Base-by-base conservation (phyloP, 1,140 invertebrate genomes). In the Drosophila gunungcola region DNA sequence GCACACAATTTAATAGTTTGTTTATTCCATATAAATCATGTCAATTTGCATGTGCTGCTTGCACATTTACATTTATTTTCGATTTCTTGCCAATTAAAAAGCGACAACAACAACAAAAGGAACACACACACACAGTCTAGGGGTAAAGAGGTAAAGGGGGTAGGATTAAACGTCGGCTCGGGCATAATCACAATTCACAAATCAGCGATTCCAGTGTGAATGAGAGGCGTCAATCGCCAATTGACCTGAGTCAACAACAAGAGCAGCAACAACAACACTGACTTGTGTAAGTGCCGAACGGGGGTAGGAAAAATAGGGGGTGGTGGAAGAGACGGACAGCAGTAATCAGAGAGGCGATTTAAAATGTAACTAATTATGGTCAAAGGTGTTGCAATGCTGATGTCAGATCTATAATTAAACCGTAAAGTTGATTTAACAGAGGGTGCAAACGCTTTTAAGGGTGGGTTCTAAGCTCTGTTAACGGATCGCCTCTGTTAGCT, bases 21-120 rank as follows among this genome's bases (percentile, higher is more conserved):
- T 52, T 43, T 62, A 69, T 77, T 77, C 74, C 65, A 78, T 77
- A 78, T 78, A 78, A 70, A 77, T 77, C 74, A 70, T 70, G 74
- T 77, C 73, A 57, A 79, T 77, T 78, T 77, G 51, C 74, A 77
- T 69, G 73, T 69, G 51, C 67, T 68, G 48, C 32, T 10, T 69
- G 67, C 51, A 70, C 52, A 75, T 75, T 75, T 75, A 74, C 51
- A 70, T 73, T 64, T 55, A 74, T 63, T 63, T 63, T 74, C 41
- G 58, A 67, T 67, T 67, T 75, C 48, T 75, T 54, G 73, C 63
- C 73, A 77, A 77, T 75, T 75, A 75, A 74, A 74, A 75, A 49
- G 49, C 25, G 21, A 52, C 57, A 56, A 10, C 36, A 67, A n/a
- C 64, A 32, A 60, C 56, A 68, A 54, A 51, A 42, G 29, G 27